Base-by-base conservation (phyloP, 2,113 vertebrate genomes). In the Fulica atra region DNA sequence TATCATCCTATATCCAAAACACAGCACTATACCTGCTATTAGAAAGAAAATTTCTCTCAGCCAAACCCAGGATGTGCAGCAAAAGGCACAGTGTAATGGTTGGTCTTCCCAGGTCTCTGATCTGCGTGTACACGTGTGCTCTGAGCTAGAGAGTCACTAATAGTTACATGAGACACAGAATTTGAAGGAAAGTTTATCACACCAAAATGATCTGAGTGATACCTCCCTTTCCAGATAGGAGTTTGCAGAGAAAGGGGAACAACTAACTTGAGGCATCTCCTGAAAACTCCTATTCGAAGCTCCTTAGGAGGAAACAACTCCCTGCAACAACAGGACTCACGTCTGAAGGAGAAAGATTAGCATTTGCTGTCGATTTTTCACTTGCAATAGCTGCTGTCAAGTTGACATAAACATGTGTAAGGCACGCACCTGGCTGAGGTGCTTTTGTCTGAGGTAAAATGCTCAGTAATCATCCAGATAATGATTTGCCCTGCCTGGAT, bases 251-350 rank as follows among this genome's bases (percentile, higher is more conserved):
- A 63, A 94, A 91, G 3, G 3, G 9, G 29, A 71, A 19, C 10
- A 54, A 9, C 12, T 88, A 35, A 36, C 23, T 84, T 65, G 24
- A 73, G 26, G 3, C 23, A 44, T 50, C 21, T 84, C 36, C 46
- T 74, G 28, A 64, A 78, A 93, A 86, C 9, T 81, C 6, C 44
- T 92, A 78, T 80, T 50, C 46, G 81, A 88, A 72, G 42, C 35
- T 56, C 9, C 29, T 84, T 31, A 53, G 33, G 44, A 93, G 38
- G 17, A 74, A 93, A 64, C 4, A 31, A 9, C 23, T 81, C 29
- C 33, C 31, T 69, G 2, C 16, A 88, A 81, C 8, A 51, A 7
- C 6, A 74, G 0, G 0, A 16, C 13, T 2, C 1, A 5, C 51
- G 8, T 10, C 42, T 29, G 6, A 68, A 59, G 24, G n/a, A 82